Conservation (phyloP, 1,140 invertebrate genomes). For the Anagrus nilaparvatae region DNA sequence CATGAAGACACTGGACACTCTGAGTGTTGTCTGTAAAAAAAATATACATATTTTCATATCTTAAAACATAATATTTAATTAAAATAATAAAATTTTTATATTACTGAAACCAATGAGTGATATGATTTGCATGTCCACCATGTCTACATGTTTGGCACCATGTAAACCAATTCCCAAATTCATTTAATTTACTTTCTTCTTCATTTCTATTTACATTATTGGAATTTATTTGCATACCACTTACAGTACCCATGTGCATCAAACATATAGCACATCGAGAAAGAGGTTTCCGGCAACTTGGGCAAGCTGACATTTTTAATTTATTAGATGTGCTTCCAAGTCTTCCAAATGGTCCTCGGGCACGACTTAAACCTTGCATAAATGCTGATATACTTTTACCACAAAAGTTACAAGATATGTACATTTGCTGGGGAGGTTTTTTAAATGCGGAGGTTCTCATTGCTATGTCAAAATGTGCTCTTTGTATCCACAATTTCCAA, state of each 20-base stretch:
- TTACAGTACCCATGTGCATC: conserved; percentile 77
- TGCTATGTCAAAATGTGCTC: conserved; percentile 64
- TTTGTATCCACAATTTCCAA: conserved; percentile 72
- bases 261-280: conserved; percentile 88
- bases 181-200: conserved; percentile 45
- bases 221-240: conserved; percentile 33
- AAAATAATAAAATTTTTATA: conserved; percentile 9
- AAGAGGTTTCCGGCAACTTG: conserved; percentile 86
- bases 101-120: conserved; percentile 86
- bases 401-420: conserved; percentile 89
- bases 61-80: neutral
- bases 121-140: conserved; percentile 85
- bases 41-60: neutral
- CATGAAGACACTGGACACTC: conserved; percentile 93
- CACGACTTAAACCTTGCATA: conserved; percentile 52
- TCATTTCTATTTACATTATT: conserved; percentile 30
- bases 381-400: conserved; percentile 81
- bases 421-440: conserved; percentile 66
- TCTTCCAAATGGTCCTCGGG: conserved; percentile 51
- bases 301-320: conserved; percentile 77
- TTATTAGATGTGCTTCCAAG: conserved; percentile 53
- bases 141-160: conserved; percentile 96
- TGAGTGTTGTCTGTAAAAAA: conserved; percentile 62
- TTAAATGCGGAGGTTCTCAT: conserved; percentile 51
- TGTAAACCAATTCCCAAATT: conserved; percentile 82